These are phyloP conservation scores for Passerina amoena DNA, from an alignment of 2,113 vertebrate species.

Conservation along the genomic window DNA sequence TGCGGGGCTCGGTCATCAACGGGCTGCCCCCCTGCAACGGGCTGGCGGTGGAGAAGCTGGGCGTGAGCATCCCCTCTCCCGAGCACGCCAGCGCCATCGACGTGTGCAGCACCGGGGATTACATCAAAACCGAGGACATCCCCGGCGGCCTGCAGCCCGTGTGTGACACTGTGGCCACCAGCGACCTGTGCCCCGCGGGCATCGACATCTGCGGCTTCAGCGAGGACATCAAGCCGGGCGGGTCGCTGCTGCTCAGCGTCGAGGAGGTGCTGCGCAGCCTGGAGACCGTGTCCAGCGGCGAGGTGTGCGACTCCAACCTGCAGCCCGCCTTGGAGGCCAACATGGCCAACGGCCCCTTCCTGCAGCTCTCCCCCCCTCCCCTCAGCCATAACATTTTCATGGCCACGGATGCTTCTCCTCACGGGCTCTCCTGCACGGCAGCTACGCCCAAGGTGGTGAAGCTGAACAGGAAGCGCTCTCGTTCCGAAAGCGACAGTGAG, in stretches of 20 bases:
- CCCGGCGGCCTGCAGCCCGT: constrained; percentile 83
- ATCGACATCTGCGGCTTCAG: constrained; percentile 89
- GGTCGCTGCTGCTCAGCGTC: constrained; percentile 89
- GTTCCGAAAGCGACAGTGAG: constrained; percentile 94
- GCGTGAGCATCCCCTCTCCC: constrained; percentile 84
- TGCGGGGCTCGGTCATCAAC: constrained; percentile 82
- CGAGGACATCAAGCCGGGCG: constrained; percentile 89
- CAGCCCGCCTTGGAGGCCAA: constrained; percentile 78
- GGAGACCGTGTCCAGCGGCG: constrained; percentile 85
- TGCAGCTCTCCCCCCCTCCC: constrained; percentile 82
- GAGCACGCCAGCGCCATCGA: constrained; percentile 78
- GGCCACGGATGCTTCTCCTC: constrained; percentile 76
- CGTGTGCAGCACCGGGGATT: constrained; percentile 81
- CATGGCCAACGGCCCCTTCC: constrained; percentile 84
- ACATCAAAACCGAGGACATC: constrained; percentile 83
- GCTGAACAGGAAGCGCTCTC: constrained; percentile 91
- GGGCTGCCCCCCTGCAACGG: constrained; percentile 92
- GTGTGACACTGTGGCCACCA: constrained; percentile 81
- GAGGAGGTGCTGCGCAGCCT: constrained; percentile 93
- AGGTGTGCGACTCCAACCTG: constrained; percentile 79
- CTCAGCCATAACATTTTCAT: constrained; percentile 81
- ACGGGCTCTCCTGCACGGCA: constrained; percentile 81
- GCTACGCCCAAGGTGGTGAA: constrained; percentile 84
- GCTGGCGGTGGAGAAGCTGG: constrained; percentile 82
- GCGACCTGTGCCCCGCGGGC: constrained; percentile 84